phyloP scores from a whole-genome alignment of 2,888 invertebrate genomes.

The Smittia aterrima region DNA sequence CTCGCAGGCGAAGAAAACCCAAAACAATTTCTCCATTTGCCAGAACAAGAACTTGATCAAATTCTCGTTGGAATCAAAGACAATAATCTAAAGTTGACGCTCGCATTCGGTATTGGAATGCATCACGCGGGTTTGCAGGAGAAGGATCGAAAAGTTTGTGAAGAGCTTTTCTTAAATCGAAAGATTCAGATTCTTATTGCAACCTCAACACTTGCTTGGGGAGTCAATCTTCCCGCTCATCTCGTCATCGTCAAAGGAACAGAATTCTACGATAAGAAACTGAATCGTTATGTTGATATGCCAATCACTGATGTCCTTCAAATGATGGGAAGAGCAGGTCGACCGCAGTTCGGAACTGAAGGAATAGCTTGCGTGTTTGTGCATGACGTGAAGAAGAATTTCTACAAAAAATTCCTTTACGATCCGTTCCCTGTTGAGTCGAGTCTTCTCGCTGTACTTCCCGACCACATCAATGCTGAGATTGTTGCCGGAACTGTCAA shows the following conservation, averaged over 20 bases:
- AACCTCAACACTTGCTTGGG: conserved; percentile 98
- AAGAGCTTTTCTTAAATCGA: conserved; percentile 90
- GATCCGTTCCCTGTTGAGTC: conserved; percentile 99
- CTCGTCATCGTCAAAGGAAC: conserved; percentile 98
- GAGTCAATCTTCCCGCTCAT: conserved; percentile 98
- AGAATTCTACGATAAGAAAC: conserved; percentile 97
- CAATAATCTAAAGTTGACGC: conserved; percentile 84
- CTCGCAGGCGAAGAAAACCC: conserved; percentile 88
- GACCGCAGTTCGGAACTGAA: conserved; percentile 94
- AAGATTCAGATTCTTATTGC: conserved; percentile 96
- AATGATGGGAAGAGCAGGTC: conserved; percentile 99
- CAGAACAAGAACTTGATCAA: conserved; percentile 80
- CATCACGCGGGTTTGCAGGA: conserved; percentile 98
- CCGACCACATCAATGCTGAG: conserved; percentile 98
- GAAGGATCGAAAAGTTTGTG: conserved; percentile 83
- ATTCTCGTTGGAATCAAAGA: conserved; percentile 73
- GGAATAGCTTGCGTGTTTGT: conserved; percentile 86
- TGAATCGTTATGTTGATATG: conserved; percentile 96
- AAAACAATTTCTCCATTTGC: conserved; percentile 90
- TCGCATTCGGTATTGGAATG: conserved; percentile 96
- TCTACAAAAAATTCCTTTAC: conserved; percentile 98
- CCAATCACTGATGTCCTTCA: conserved; percentile 99
- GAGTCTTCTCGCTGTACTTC: conserved; percentile 81
- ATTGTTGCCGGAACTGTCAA: conserved; percentile 93
- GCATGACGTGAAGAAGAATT: conserved; percentile 96